Base-by-base conservation (phyloP, 2,888 invertebrate genomes). In the Oegoconia quadripuncta region DNA sequence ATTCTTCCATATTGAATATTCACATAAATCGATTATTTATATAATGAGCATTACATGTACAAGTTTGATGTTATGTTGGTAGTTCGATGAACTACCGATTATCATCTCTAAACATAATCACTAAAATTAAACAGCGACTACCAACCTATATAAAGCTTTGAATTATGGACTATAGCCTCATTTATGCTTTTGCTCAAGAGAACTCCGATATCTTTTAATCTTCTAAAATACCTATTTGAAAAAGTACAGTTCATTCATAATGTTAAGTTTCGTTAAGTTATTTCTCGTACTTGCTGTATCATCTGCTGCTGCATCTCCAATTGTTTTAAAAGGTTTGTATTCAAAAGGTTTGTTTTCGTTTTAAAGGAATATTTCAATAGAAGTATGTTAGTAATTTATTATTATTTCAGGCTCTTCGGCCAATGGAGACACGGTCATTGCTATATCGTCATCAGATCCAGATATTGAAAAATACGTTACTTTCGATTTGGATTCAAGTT, bases 401-500 rank as follows among this genome's bases (percentile, higher is more conserved):
- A 50, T 48, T 28, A 48, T 67, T 46, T 17, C 63, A 78, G 77
- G 67, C 40, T 70, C 71, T 13, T 65, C 75, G 27, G 74, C 73
- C 6, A 59, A 65, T 30, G 76, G 77, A 17, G 65, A 73, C 41
- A 48, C 76, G 3, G 56, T 76, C 13, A 62, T 77, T 1, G 57
- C 78, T 2, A 69, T 78, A 52, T 69, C 78, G 5, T 70, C 78
- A 12, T 70, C 74, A 0, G 66, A 74, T 37, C 74, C 76, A 16
- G 62, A 66, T 12, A 42, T 73, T 1, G 71, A 73, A 28, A 70
- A 70, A 39, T 72, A 68, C 37, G 43, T 64, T 2, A 50, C 47
- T 11, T 47, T 50, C 3, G 47, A 48, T 3, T 44, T 47, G 9
- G 47, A 48, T 52, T 56, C 36, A 50, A 56, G 12, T 5, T 25